phyloP scores from a whole-genome alignment of 2,113 vertebrate genomes.

The Rostratula benghalensis region DNA sequence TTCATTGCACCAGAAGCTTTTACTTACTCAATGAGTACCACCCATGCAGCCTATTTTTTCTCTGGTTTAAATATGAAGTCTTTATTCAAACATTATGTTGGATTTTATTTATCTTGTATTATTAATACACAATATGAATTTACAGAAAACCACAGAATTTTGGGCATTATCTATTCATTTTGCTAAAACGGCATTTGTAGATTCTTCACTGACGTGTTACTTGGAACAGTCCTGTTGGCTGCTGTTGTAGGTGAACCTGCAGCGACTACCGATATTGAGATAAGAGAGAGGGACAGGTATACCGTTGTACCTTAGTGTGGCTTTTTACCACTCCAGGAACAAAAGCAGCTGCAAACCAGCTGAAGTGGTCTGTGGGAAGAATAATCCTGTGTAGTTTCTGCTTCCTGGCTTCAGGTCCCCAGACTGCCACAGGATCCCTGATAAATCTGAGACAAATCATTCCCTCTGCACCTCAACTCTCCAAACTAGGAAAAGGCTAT shows the following conservation, averaged over 20 bases:
- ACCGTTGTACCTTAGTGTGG: neutral
- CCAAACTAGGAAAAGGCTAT: neutral
- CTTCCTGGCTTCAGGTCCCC: neutral
- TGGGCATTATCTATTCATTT: neutral
- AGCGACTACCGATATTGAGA: neutral
- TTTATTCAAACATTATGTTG: neutral
- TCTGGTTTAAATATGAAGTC: neutral
- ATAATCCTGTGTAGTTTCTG: neutral
- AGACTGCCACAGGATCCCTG: neutral
- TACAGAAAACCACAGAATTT: neutral
- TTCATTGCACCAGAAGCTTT: neutral
- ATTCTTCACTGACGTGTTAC: neutral
- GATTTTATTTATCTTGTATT: neutral
- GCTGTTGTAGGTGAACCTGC: neutral
- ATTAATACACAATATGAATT: neutral
- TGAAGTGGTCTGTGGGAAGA: neutral
- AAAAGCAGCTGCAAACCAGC: neutral
- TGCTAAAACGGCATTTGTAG: neutral
- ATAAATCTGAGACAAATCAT: neutral
- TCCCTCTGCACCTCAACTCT: neutral
- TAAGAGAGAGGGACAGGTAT: neutral
- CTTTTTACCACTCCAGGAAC: neutral
- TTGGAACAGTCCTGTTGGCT: neutral
- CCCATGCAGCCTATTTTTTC: neutral
- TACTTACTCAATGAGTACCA: neutral